These are phyloP conservation scores for Drosophila tristis DNA, from an alignment of 1,140 invertebrate species.

Conservation along the genomic window DNA sequence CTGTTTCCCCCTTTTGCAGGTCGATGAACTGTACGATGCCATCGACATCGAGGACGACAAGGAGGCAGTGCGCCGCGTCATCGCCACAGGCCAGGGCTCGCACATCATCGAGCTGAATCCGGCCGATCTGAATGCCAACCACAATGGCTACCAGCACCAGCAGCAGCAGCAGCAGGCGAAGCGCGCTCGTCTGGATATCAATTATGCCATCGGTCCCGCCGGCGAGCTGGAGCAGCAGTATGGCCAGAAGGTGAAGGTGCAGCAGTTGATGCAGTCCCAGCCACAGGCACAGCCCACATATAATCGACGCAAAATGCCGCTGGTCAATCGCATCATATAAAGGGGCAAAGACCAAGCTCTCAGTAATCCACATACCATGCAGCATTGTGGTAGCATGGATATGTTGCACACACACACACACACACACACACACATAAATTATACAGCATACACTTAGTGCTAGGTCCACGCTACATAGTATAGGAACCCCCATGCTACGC, in stretches of 20 bases:
- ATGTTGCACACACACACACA: background rate
- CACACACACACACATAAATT: conserved; percentile 15
- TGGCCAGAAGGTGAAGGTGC: conserved; percentile 72
- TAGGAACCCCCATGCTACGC: conserved; percentile 50
- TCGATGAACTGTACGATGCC: conserved; percentile 85
- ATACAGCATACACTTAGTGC: conserved; percentile 46
- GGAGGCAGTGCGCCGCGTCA: conserved; percentile 83
- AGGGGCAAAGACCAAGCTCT: conserved; percentile 8
- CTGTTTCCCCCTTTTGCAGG: conserved; percentile 39
- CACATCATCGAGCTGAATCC: conserved; percentile 78
- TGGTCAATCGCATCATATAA: conserved; percentile 86
- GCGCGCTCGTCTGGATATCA: conserved; percentile 76
- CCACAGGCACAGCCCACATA: conserved; percentile 58
- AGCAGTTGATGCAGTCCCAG: conserved; percentile 54
- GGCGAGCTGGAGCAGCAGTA: conserved; percentile 75
- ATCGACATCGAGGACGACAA: conserved; percentile 86
- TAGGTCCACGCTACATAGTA: conserved; percentile 45
- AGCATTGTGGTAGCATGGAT: background rate
- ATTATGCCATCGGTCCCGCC: conserved; percentile 80
- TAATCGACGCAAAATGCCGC: conserved; percentile 86
- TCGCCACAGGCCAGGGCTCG: conserved; percentile 49
- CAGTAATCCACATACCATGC: background rate
- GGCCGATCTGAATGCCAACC: conserved; percentile 71
- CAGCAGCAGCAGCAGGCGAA: conserved; percentile 51
- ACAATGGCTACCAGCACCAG: conserved; percentile 60